phyloP scores from a whole-genome alignment of 2,888 invertebrate genomes.

The Nomada ferruginata region DNA sequence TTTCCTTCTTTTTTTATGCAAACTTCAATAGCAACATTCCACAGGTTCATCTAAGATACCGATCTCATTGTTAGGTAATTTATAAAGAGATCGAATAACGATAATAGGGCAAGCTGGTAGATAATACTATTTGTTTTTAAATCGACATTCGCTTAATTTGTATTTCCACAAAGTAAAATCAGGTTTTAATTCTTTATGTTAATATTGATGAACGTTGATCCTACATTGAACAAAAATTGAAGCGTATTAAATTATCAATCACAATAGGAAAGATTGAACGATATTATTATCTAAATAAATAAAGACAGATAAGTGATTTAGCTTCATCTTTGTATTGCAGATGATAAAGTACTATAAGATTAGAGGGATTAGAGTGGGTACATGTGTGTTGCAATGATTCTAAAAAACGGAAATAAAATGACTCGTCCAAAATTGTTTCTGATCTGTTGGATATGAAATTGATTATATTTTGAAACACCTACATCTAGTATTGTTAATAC shows the following conservation, averaged over 20 bases:
- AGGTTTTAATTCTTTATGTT: neutral
- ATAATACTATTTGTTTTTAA: neutral
- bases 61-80: slow-evolving; percentile 7
- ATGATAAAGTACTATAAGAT: neutral
- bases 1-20: slow-evolving; percentile 6
- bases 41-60: slow-evolving; percentile 15
- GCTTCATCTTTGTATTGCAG: neutral
- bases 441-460: neutral
- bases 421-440: neutral
- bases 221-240: neutral
- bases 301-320: neutral
- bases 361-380: neutral
- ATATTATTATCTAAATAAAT: neutral
- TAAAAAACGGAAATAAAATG: neutral
- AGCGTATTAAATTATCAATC: neutral
- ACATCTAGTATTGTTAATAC: slow-evolving; percentile 6
- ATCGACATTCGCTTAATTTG: neutral
- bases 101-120: no score
- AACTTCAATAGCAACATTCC: neutral
- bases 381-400: neutral
- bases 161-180: neutral
- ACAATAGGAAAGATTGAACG: neutral
- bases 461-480: slow-evolving; percentile 27
- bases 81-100: neutral
- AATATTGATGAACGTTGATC: neutral